These are phyloP conservation scores for Metaphire vulgaris DNA, from an alignment of 1,140 invertebrate species.

Conservation along the genomic window DNA sequence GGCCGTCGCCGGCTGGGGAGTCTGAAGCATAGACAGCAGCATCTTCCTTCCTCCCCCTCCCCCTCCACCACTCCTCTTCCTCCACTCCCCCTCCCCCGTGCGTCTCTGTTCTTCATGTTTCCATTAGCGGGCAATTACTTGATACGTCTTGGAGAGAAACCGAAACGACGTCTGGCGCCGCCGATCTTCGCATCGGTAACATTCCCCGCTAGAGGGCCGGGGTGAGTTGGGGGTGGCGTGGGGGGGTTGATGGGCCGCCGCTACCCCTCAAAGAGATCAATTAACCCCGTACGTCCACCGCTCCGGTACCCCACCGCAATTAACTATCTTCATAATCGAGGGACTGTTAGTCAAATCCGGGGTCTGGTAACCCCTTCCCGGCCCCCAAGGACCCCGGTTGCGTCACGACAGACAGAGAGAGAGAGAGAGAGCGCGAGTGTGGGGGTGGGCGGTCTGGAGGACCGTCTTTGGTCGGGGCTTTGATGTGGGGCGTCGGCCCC, in stretches of 20 bases:
- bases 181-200: too few species aligned
- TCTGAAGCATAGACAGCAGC: too few species aligned
- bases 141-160: too few species aligned
- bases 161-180: too few species aligned
- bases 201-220: too few species aligned
- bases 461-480: not conserved
- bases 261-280: not conserved
- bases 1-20: too few species aligned
- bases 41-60: not conserved
- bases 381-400: not conserved
- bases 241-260: too few species aligned
- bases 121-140: not conserved
- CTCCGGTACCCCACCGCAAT: not conserved
- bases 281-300: not conserved
- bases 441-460: not conserved
- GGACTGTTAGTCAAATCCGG: not conserved
- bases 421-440: too few species aligned
- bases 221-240: too few species aligned
- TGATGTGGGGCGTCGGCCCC: not conserved
- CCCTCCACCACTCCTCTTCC: not conserved
- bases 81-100: not conserved
- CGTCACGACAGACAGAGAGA: not conserved
- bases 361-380: not conserved
- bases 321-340: not conserved
- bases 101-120: not conserved